These are phyloP conservation scores for Actinia tenebrosa DNA, from an alignment of 64 coral and sea anemone species.

Conservation along the genomic window DNA sequence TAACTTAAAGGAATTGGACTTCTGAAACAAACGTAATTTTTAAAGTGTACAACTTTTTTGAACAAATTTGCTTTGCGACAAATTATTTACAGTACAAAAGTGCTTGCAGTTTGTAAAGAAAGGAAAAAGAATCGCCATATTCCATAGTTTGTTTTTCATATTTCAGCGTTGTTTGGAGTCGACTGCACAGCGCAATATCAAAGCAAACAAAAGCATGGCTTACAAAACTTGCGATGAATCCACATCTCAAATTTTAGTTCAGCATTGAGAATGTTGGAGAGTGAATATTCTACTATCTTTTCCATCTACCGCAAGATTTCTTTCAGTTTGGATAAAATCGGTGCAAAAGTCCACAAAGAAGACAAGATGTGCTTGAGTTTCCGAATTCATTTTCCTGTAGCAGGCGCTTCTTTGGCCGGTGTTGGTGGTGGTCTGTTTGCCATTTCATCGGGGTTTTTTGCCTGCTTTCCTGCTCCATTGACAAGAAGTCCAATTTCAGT, in stretches of 20 bases:
- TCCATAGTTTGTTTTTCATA: too few species aligned
- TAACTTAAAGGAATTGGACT: too few species aligned
- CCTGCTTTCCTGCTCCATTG: background rate
- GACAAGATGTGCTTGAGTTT: background rate
- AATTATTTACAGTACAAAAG: background rate
- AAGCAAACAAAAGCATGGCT: too few species aligned
- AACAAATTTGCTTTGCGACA: background rate
- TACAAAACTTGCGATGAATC: background rate
- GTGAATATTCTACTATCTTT: background rate
- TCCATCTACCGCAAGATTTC: background rate
- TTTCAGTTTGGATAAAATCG: background rate
- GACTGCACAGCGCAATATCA: too few species aligned
- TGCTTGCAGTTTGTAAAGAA: background rate
- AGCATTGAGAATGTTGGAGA: background rate
- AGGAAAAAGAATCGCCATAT: too few species aligned
- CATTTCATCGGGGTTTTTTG: background rate
- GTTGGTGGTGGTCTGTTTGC: background rate
- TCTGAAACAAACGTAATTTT: background rate
- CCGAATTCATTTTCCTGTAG: conserved; percentile 3
- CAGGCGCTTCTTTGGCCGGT: background rate
- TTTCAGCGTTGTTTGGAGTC: too few species aligned
- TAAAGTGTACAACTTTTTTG: too few species aligned
- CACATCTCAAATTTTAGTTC: background rate
- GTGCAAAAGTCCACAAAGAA: conserved; percentile 21
- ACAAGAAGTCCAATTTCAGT: conserved; percentile 27